These are phyloP conservation scores for Cosmia pyralina DNA, from an alignment of 2,888 invertebrate genomes.

Conservation along the genomic window DNA sequence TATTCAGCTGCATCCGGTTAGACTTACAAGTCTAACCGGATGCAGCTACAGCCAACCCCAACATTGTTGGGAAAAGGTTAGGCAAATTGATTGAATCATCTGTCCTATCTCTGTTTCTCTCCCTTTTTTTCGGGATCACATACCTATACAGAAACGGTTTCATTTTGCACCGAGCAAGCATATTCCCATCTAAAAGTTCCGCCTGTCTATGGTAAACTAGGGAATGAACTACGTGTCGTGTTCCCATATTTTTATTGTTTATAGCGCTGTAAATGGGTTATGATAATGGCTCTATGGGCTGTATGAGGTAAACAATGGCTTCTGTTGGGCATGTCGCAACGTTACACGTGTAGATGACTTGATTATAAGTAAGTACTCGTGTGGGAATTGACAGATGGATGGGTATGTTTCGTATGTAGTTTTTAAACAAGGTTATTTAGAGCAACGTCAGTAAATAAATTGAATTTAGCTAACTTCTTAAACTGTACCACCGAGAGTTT, in stretches of 20 bases:
- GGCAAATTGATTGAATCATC: too few relatives aligned
- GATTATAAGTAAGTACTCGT: conserved; percentile 19
- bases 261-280: conserved; percentile 27
- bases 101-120: too few relatives aligned
- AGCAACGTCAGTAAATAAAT: background rate
- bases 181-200: conserved; percentile 1
- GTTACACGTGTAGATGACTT: conserved; percentile 13
- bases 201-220: conserved; percentile 8
- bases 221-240: conserved; percentile 4
- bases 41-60: too few relatives aligned
- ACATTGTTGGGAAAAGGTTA: too few relatives aligned
- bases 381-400: conserved; percentile 19
- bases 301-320: conserved; percentile 42
- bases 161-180: background rate
- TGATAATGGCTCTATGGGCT: too few relatives aligned
- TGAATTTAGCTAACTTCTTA: background rate
- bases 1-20: too few relatives aligned
- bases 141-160: too few relatives aligned
- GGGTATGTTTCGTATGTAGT: background rate
- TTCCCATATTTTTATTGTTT: conserved; percentile 28
- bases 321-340: conserved; percentile 22
- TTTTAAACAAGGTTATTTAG: background rate
- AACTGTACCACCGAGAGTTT: background rate
- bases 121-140: too few relatives aligned
- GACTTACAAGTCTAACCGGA: too few relatives aligned